phyloP scores from a whole-genome alignment of 2,113 vertebrate species.

The Psophia crepitans region DNA sequence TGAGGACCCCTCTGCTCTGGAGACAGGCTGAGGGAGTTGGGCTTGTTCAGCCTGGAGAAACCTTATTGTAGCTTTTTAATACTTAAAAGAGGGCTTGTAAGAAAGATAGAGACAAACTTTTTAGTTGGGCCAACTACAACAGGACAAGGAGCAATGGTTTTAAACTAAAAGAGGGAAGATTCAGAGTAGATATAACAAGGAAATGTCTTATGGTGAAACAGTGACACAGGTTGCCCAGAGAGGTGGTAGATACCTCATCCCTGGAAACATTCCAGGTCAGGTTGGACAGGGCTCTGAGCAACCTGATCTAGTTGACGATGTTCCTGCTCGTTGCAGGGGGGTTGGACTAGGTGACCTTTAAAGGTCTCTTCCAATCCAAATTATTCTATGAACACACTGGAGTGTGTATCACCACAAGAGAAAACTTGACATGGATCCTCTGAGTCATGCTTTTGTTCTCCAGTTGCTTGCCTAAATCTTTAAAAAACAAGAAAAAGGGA shows the following conservation, averaged over 20 bases:
- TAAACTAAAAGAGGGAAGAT: background rate
- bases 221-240: background rate
- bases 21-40: background rate
- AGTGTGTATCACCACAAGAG: background rate
- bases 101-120: no score
- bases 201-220: background rate
- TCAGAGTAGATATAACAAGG: no score
- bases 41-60: background rate
- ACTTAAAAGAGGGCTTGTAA: no score
- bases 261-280: background rate
- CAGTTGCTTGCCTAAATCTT: background rate
- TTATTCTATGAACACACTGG: background rate
- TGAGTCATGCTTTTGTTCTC: background rate
- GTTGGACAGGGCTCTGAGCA: background rate
- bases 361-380: background rate
- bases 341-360: fast-evolving
- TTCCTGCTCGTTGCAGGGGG: background rate
- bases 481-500: background rate
- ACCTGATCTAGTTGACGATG: fast-evolving
- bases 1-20: no score
- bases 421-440: background rate
- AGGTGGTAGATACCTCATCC: no score
- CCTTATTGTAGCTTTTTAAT: no score
- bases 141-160: background rate
- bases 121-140: background rate